Evolutionary conservation across 2,113 vertebrate species (phyloP), one percentile per base, ranked within the genome.

Genomic region (Ptilorrhoa leucosticta): DNA sequence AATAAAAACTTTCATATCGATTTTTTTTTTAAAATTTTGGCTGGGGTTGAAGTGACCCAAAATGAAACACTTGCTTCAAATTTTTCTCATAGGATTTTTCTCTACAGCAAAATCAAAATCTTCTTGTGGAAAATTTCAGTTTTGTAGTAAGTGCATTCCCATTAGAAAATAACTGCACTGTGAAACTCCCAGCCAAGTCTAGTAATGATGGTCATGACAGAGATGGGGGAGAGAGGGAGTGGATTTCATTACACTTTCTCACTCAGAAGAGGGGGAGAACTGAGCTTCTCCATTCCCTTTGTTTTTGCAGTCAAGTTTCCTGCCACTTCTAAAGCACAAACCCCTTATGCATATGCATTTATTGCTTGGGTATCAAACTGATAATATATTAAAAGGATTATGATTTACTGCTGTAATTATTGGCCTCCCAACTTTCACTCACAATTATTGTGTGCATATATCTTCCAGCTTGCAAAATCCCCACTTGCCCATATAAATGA

Each of bases 321-420:
- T 96, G 76, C 39, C 7, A 5, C 51, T 83, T 95, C 88, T 83
- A 86, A 94, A 95, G 60, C 56, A 60, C 48, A 93, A 91, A 90
- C 70, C 14, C 17, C 76, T 45, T 64, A 83, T 88, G 71, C 5
- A 9, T 68, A 60, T 81, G 39, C 90, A 94, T 81, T 92, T 94
- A 93, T 92, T 93, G n/a, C 69, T 92, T 78, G 24, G 26, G 44
- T 89, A 96, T 96, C 71, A 87, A 86, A 95, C 87, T 90, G 90
- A 94, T 97, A 96, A 95, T 96, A 81, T 88, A 90, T 91, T 90
- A 92, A 96, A 96, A 92, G 83, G 85, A 90, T 96, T 92, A 93
- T 95, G 94, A 97, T 97, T 96, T 96, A 97, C 90, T 95, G 83
- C 68, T 78, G 69, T 75, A 96, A 96, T 96, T 95, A 96, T 15